Evolutionary conservation across 2,797 vertebrate species (phyloP), one percentile per base, ranked within the genome.

Genomic region (Pelochelys cantorii): DNA sequence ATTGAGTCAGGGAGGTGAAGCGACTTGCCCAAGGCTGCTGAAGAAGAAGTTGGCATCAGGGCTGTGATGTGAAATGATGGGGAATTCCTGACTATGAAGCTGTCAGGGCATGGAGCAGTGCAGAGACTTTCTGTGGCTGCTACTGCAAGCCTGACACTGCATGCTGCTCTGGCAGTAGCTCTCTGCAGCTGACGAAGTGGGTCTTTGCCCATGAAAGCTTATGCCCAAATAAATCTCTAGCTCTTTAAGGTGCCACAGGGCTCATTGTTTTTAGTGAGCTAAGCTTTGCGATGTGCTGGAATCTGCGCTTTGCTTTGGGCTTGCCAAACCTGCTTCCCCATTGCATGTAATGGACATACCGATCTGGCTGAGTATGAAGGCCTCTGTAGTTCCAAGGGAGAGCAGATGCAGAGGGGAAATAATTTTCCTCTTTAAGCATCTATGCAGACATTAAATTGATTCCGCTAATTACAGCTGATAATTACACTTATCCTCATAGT

Each of bases 1-100:
- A 96, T 94, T 96, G 96, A 97, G 95, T 97, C 96, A 96, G 94
- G 93, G 85, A 92, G 94, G 88, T 94, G 91, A 95, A 96, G 96
- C 84, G 85, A 91, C 89, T 97, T 92, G 94, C 95, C 91, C 79
- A 60, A 81, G 90, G 96, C 96, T 88, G 90, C 85, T n/a, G n/a
- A n/a, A 68, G 83, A 7, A 89, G 85, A 85, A 90, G 55, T 71
- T 94, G 94, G 94, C 95, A 95, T 74, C 57, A 81, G 71, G 86
- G 34, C 6, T 94, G 52, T 89, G 90, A 89, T n/a, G 62, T n/a
- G 62, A 5, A 65, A 65, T 71, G 65, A 37, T 95, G 95, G 95
- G 92, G 94, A 95, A 97, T 96, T 97, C 96, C 95, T 96, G 90
- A 53, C 82, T 93, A 37, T 34, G 65, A 71, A 6, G 65, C 65